Evolutionary conservation across 2,888 invertebrate species (phyloP).

Genomic region (Microplitis manilae): DNA sequence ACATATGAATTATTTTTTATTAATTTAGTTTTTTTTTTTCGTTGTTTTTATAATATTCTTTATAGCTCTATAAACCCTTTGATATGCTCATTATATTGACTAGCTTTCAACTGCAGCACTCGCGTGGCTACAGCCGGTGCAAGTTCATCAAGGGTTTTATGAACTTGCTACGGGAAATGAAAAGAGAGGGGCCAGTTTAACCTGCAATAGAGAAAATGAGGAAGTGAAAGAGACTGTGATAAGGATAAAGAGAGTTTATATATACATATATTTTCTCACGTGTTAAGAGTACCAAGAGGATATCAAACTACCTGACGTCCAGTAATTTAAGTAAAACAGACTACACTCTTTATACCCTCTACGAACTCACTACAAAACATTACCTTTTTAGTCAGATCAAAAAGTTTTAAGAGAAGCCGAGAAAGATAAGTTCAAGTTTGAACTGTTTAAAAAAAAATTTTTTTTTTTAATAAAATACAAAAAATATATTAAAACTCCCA

Average conservation of each 20-base stretch:
- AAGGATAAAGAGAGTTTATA: neutral
- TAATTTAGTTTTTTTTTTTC: neutral
- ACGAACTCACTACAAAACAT: constrained; percentile 3
- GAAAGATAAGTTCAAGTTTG: neutral
- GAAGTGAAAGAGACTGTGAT: constrained; percentile 11
- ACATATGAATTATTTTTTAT: neutral
- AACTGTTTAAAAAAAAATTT: neutral
- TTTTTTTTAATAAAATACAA: neutral
- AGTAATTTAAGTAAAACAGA: constrained; percentile 24
- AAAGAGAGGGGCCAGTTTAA: neutral
- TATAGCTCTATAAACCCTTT: neutral
- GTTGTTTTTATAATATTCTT: neutral
- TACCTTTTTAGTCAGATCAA: neutral
- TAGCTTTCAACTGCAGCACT: constrained; percentile 29
- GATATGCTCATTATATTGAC: constrained; percentile 22
- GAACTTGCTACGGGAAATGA: constrained; percentile 18
- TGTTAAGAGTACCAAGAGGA: neutral
- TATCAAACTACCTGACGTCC: neutral
- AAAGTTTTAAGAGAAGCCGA: neutral
- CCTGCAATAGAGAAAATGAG: constrained; percentile 9
- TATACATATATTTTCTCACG: neutral
- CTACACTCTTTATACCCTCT: constrained; percentile 10
- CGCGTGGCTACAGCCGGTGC: constrained; percentile 20
- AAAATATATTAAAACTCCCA: too few species aligned
- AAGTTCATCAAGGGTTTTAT: constrained; percentile 35